Base-by-base conservation (phyloP, 2,888 invertebrate genomes). In the Trissolcus japonicus region DNA sequence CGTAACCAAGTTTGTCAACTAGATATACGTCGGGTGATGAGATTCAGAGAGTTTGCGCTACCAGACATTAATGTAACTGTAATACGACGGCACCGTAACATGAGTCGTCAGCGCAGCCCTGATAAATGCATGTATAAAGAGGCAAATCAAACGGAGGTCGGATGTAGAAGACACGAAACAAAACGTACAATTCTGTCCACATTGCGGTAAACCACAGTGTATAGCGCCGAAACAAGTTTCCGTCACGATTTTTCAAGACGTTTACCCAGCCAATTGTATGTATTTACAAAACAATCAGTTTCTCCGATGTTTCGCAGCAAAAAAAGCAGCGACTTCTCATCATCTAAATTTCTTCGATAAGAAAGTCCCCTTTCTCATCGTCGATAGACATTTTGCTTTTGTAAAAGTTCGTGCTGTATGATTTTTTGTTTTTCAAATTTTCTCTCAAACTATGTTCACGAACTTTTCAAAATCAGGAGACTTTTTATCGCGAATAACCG, bases 41-140 rank as follows among this genome's bases (percentile, higher is more conserved):
- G 16, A 46, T 46, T n/a, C 11, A 16, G 11, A 16, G 11, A 16
- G n/a, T 46, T 46, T 46, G 16, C 46, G 63, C 66, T 57, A 53
- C 66, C 83, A 82, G 81, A 79, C 82, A 87, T 86, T 85, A 86
- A 86, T 80, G 83, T 87, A 87, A 87, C 87, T 86, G 87, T 87
- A 86, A 83, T 82, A 80, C 73, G 55, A 68, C 80, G 79, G 82
- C 80, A 85, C 84, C 84, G 85, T 85, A 86, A 86, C 80, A 78
- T 82, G 81, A 82, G 80, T 78, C 79, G 62, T 69, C 75, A 21
- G 60, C 55, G 56, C 72, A 61, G 55, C 53, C 56, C 60, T 25
- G 63, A 48, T 68, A 59, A 66, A 56, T 61, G 62, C 48, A 14
- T 65, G 55, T 60, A 61, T 59, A 65, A 69, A 55, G 68, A 65